Percentiles rank a stretch among this genome's conserved stretches.
These are phyloP conservation scores for Archaeoteleia sp. DNA, from an alignment of 2,888 invertebrate genomes.

Conservation along the genomic window DNA sequence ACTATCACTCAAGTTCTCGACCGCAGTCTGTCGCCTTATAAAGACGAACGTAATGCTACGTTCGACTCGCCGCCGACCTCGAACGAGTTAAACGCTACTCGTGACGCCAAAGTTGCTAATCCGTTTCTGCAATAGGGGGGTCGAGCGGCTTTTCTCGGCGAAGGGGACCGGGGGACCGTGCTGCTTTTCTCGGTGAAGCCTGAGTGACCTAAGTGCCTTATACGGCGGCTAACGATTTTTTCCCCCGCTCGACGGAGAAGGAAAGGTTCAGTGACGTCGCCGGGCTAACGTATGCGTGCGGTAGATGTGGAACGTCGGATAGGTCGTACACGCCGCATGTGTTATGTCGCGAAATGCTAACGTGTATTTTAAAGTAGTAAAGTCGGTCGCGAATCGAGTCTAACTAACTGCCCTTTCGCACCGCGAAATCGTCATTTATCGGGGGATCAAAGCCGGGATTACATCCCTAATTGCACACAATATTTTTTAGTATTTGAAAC, in stretches of 20 bases:
- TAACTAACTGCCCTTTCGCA: conserved; percentile 12
- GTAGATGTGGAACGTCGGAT: conserved; percentile 59
- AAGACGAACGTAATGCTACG: conserved; percentile 26
- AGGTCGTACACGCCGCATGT: conserved; percentile 41
- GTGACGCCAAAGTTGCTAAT: conserved; percentile 56
- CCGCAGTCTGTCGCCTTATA: conserved; percentile 32
- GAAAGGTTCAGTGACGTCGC: conserved; percentile 68
- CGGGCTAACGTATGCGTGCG: conserved; percentile 50
- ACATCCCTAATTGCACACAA: too few species aligned
- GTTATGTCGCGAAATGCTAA: conserved; percentile 51
- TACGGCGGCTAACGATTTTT: conserved; percentile 66
- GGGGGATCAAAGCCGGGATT: too few species aligned
- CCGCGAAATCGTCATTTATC: too few species aligned
- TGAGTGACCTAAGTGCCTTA: conserved; percentile 65
- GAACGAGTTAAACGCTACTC: conserved; percentile 53
- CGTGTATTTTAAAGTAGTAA: conserved; percentile 45
- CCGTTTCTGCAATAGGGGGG: conserved; percentile 48
- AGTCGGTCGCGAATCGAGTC: conserved; percentile 43
- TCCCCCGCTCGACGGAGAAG: conserved; percentile 45
- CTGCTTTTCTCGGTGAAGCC: conserved; percentile 45
- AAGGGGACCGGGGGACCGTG: conserved; percentile 15
- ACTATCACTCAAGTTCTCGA: conserved; percentile 46
- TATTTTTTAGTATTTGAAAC: too few species aligned
- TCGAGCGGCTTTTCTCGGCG: conserved; percentile 37
- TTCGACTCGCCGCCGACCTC: conserved; percentile 49